Conservation (phyloP, 2,113 vertebrate genomes). For the Brachypteracias leptosomus region DNA sequence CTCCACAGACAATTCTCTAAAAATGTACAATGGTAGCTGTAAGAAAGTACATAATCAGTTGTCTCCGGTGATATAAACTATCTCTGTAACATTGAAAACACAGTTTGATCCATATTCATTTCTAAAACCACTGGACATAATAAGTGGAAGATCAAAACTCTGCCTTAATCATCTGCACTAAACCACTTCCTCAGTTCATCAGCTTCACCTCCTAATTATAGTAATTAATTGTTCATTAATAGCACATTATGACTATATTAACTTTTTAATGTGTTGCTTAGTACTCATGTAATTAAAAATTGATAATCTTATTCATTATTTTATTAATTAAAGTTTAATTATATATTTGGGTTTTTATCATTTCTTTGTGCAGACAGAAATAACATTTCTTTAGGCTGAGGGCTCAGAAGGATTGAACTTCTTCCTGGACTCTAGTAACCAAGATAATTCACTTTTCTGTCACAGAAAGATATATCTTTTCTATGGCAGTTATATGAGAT, state of each 20-base stretch:
- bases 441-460: background rate
- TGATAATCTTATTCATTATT: background rate
- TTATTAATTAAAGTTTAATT: slow-evolving; percentile 9
- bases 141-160: background rate
- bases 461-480: background rate
- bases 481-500: background rate
- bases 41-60: background rate
- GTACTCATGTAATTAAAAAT: background rate
- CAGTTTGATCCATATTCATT: background rate
- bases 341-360: background rate
- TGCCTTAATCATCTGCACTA: background rate
- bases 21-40: background rate
- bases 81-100: background rate
- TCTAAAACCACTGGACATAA: background rate
- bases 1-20: background rate
- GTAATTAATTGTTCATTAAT: slow-evolving; percentile 51
- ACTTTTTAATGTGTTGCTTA: slow-evolving; percentile 2
- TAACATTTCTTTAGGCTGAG: background rate
- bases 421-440: background rate
- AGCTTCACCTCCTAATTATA: background rate
- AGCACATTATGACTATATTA: background rate
- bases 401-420: background rate
- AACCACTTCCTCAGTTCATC: background rate
- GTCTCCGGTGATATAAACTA: background rate
- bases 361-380: background rate